phyloP scores from a whole-genome alignment of 2,797 vertebrate species.

The Gobionotothen gibberifrons region DNA sequence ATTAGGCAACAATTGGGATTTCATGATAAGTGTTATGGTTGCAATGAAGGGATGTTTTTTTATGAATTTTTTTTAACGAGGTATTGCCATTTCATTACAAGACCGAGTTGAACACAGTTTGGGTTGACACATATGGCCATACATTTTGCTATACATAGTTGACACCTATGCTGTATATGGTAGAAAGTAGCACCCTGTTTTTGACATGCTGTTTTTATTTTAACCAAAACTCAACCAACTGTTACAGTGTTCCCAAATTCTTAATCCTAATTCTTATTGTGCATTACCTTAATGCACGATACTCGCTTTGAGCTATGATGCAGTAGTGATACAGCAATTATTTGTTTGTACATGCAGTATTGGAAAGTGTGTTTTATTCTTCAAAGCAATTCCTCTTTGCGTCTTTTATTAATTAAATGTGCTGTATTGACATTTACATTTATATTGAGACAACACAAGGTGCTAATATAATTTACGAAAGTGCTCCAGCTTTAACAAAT shows the following conservation, averaged over 20 bases:
- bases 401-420: constrained; percentile 2
- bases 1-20: constrained; percentile 36
- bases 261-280: constrained; percentile 26
- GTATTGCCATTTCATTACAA: constrained; percentile 33
- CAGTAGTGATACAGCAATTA: constrained; percentile 49
- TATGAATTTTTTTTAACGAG: constrained; percentile 4
- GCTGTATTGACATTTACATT: constrained; percentile 30
- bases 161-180: constrained; percentile 44
- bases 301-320: constrained; percentile 28
- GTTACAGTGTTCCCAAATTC: constrained; percentile 20
- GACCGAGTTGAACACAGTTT: constrained; percentile 22
- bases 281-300: constrained; percentile 24
- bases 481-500: constrained; percentile 24
- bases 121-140: constrained; percentile 35
- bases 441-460: constrained; percentile 16
- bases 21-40: constrained; percentile 17
- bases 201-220: constrained; percentile 47
- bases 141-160: constrained; percentile 32
- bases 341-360: constrained; percentile 40
- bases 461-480: constrained; percentile 13
- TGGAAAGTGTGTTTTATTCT: constrained; percentile 32
- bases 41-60: constrained; percentile 9
- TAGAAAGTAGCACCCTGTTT: constrained; percentile 45
- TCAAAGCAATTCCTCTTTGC: constrained; percentile 10
- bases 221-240: constrained; percentile 49